Conservation (phyloP, 2,797 vertebrate genomes). For the Pseudocheirus occidentalis region DNA sequence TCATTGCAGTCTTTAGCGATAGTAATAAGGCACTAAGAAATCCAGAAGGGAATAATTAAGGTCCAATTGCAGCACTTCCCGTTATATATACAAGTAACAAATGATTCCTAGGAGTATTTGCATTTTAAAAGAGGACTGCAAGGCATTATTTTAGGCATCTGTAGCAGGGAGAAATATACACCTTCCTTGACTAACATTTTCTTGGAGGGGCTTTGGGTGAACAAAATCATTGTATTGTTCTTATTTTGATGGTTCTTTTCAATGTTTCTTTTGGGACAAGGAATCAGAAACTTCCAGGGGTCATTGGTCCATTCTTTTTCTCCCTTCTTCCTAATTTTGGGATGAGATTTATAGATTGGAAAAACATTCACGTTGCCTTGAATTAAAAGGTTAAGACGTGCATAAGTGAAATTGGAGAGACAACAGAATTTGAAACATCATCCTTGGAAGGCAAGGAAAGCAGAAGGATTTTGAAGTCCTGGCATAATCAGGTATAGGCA, state of each 20-base stretch:
- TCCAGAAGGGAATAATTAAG: not conserved
- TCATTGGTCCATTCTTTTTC: not conserved
- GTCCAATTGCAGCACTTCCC: not conserved
- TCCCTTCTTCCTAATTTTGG: slow-evolving; percentile 21
- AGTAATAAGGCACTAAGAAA: not conserved
- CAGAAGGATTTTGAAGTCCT: not conserved
- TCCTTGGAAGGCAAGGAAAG: not conserved
- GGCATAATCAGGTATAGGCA: not conserved
- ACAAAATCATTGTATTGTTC: not conserved
- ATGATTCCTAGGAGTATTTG: not conserved
- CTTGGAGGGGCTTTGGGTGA: not conserved
- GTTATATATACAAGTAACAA: not conserved
- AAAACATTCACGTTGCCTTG: not conserved
- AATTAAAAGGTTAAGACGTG: not conserved
- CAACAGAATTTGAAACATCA: not conserved
- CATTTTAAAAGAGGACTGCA: not conserved
- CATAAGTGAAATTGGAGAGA: not conserved
- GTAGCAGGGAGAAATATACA: not conserved
- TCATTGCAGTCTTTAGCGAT: not conserved
- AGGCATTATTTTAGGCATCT: not conserved
- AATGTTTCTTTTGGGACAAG: not conserved
- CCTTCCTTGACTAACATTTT: not conserved
- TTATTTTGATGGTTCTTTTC: not conserved
- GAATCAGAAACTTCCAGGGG: not conserved
- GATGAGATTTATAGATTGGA: not conserved